Percentiles rank a stretch among this genome's conserved stretches.
Conservation (phyloP, 2,888 invertebrate species). For the Rhopalosiphum nymphaeae region DNA sequence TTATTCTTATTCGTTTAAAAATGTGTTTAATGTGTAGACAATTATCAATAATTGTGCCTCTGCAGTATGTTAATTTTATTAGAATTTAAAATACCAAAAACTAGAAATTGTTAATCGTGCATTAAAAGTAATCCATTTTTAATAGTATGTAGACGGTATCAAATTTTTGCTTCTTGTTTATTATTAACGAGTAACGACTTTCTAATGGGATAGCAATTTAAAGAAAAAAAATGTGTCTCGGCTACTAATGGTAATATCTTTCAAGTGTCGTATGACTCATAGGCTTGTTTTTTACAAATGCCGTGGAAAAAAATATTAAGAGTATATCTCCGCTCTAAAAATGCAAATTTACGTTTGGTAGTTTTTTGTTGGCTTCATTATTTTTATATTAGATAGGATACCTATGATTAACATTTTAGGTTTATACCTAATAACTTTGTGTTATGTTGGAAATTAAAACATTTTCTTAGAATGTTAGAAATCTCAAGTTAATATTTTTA, state of each 20-base stretch:
- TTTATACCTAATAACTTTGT: not conserved
- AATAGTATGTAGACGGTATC: not conserved
- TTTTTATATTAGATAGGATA: not conserved
- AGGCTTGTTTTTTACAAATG: not conserved
- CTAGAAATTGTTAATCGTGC: not conserved
- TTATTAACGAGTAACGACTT: not conserved
- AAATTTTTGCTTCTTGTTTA: not conserved
- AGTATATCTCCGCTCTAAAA: too few species aligned
- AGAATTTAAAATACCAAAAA: not conserved
- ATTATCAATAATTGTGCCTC: not conserved
- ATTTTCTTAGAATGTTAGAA: not conserved
- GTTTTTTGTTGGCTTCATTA: not conserved
- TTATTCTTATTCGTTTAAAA: not conserved
- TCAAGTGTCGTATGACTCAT: not conserved
- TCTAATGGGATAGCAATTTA: not conserved
- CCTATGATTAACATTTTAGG: not conserved
- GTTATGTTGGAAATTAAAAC: not conserved
- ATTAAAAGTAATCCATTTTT: not conserved
- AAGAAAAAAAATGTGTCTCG: not conserved
- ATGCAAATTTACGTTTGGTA: too few species aligned
- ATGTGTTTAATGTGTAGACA: not conserved
- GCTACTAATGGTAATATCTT: not conserved
- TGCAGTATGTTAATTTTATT: not conserved
- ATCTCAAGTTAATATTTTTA: not conserved
- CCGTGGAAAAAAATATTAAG: not conserved